phyloP scores from a whole-genome alignment of 2,113 vertebrate genomes.

The Poecilia latipinna region DNA sequence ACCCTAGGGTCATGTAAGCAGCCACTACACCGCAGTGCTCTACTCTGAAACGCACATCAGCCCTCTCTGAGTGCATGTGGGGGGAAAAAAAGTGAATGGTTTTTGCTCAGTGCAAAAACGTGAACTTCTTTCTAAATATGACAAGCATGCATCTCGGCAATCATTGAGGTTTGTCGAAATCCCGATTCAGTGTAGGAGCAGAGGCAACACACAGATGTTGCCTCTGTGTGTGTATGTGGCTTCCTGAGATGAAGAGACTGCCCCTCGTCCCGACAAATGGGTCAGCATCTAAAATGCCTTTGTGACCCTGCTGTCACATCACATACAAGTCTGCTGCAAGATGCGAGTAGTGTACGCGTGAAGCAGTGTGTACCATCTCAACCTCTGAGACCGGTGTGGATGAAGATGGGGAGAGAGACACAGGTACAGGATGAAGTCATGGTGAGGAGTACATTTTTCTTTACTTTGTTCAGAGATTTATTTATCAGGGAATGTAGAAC shows the following conservation, averaged over 20 bases:
- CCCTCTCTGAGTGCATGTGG: background rate
- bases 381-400: background rate
- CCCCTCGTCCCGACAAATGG: constrained; percentile 60
- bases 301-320: constrained; percentile 64
- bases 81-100: background rate
- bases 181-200: background rate
- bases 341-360: constrained; percentile 21
- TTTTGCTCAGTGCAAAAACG: background rate
- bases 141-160: background rate
- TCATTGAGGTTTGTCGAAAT: background rate
- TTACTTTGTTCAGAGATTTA: background rate
- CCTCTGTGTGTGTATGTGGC: constrained; percentile 10
- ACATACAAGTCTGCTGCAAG: constrained; percentile 35
- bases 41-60: constrained; percentile 9
- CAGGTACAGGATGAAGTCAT: background rate
- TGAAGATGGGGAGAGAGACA: constrained; percentile 24
- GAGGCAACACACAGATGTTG: background rate
- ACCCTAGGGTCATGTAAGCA: constrained; percentile 49
- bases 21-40: background rate
- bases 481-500: background rate
- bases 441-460: background rate
- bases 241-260: constrained; percentile 25
- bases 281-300: constrained; percentile 73
- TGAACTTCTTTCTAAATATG: background rate
- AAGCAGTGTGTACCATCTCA: constrained; percentile 14